Conservation (phyloP, 2,113 vertebrate species). For the Myiagra hebetior region DNA sequence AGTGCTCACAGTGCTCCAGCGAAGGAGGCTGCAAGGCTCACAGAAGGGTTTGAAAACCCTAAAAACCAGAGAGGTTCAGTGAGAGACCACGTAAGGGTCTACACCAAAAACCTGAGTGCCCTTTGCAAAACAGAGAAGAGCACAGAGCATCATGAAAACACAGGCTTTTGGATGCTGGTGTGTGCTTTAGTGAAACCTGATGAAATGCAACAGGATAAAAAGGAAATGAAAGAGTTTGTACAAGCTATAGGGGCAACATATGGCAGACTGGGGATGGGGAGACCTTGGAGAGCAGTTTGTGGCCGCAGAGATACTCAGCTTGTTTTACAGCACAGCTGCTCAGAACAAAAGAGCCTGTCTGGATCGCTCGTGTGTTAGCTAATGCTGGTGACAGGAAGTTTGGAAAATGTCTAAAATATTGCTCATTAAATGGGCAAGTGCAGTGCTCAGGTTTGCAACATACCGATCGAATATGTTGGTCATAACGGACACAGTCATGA, state of each 20-base stretch:
- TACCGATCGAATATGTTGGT: neutral
- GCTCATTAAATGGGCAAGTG: slow-evolving; percentile 26
- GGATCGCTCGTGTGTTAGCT: neutral
- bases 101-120: neutral
- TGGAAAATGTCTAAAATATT: slow-evolving; percentile 53
- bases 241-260: slow-evolving; percentile 27
- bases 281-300: slow-evolving; percentile 48
- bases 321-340: slow-evolving; percentile 61
- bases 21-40: neutral
- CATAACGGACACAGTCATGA: neutral
- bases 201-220: slow-evolving; percentile 44
- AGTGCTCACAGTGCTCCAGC: neutral
- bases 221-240: slow-evolving; percentile 53
- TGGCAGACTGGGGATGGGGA: slow-evolving; percentile 33
- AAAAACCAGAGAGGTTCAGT: neutral
- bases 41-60: neutral
- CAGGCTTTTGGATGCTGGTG: accelerated
- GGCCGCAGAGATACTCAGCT: neutral
- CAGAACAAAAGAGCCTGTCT: slow-evolving; percentile 38
- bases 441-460: neutral
- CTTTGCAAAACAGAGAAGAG: neutral
- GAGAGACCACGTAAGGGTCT: neutral
- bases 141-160: neutral
- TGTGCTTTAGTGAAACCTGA: neutral
- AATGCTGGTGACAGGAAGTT: slow-evolving; percentile 54